phyloP scores from a whole-genome alignment of 2,888 invertebrate species.

The Galerucella pusilla region DNA sequence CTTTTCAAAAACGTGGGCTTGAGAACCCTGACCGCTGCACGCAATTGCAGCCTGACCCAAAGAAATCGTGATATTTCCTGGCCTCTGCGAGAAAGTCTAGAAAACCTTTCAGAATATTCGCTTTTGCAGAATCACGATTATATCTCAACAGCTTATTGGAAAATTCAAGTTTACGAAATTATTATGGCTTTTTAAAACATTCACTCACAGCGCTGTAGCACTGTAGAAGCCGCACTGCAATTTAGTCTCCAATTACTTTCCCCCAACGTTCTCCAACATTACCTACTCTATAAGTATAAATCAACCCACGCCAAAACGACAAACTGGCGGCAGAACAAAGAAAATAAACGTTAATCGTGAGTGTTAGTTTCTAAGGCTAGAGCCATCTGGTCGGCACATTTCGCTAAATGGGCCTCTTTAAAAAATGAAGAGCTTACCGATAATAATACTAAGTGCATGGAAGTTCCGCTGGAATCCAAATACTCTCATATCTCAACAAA shows the following conservation, averaged over 20 bases:
- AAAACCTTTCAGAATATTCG: too few relatives aligned
- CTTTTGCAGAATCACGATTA: too few relatives aligned
- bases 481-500: constrained; percentile 59
- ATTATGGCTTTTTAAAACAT: too few relatives aligned
- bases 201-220: background rate
- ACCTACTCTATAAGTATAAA: constrained; percentile 18
- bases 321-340: constrained; percentile 24
- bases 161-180: too few relatives aligned
- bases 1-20: too few relatives aligned
- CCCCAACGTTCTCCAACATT: background rate
- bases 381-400: constrained; percentile 48
- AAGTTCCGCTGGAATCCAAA: constrained; percentile 55
- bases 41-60: too few relatives aligned
- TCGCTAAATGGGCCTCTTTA: constrained; percentile 52
- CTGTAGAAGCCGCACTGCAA: background rate
- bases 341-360: constrained; percentile 34
- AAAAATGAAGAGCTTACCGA: constrained; percentile 58
- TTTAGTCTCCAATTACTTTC: background rate
- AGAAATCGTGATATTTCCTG: too few relatives aligned
- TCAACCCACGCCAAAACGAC: constrained; percentile 22
- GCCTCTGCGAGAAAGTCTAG: too few relatives aligned
- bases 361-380: constrained; percentile 25
- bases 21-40: too few relatives aligned
- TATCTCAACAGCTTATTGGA: too few relatives aligned
- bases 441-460: constrained; percentile 61